Evolutionary conservation across 2,113 vertebrate genomes (phyloP), one percentile per base, ranked within the genome.

Genomic region (Trematomus loennbergii): DNA sequence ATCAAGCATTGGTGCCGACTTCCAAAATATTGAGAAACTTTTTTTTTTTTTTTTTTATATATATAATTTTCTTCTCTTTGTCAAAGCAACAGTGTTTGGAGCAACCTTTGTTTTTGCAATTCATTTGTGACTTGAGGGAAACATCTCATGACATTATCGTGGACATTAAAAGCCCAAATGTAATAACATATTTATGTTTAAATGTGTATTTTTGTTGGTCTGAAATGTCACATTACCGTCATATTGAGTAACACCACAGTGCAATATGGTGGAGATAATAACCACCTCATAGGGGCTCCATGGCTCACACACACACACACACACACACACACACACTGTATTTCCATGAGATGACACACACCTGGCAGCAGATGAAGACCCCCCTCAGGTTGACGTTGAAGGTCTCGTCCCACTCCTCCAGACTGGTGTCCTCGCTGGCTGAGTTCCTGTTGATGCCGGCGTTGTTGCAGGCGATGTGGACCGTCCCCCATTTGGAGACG

Each of bases 361-460:
- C 96, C 93, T 96, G 95, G 81, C 95, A 97, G 86, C 96, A 96
- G 88, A 97, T 78, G 90, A 97, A 96, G 0, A 95, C 91, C 46
- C 95, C 95, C 79, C 94, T 89, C 61, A 96, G 90, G 92, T 96
- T 96, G 45, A 96, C 91, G 0, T 89, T 89, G 15, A 96, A 96
- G 75, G 95, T 96, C 88, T 90, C 91, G 91, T 96, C 95, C 95
- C 95, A 96, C 79, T 96, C 95, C 60, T 95, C 94, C 0, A 96
- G 78, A 43, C 91, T 93, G 64, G 95, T 96, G 7, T 95, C 95
- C 84, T 96, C 95, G 0, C 95, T 96, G 17, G 93, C 92, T 1
- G 95, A 96, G 88, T 96, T 96, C 93, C 93, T 92, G 53, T 97
- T 96, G 91, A 96, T 93, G 9, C 95, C 95, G 5, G 95, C 95